Percentiles rank a stretch among this genome's conserved stretches.
Evolutionary conservation across 2,888 invertebrate species (phyloP).

Genomic region (Platypus cylindrus): DNA sequence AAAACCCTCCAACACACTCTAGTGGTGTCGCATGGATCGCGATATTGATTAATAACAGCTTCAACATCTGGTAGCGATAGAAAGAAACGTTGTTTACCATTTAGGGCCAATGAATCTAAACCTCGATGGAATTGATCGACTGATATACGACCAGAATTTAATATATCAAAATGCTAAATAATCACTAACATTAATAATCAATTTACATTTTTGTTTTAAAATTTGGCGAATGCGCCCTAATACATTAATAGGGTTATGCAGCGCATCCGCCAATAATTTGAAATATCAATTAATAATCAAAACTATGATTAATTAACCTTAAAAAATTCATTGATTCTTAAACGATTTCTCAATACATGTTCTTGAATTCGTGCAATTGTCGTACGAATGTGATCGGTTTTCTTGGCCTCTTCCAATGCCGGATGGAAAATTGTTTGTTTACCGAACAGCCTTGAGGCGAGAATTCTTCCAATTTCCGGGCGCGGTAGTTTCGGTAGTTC

Average conservation of each 20-base stretch:
- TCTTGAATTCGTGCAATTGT: slow-evolving; percentile 54
- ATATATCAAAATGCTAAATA: slow-evolving; percentile 53
- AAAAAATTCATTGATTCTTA: slow-evolving; percentile 57
- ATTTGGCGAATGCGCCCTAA: no score
- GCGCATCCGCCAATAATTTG: not conserved
- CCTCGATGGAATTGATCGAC: slow-evolving; percentile 59
- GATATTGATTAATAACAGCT: slow-evolving; percentile 51
- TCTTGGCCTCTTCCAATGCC: slow-evolving; percentile 38
- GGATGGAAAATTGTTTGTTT: slow-evolving; percentile 47
- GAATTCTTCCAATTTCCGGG: slow-evolving; percentile 48
- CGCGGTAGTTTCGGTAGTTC: slow-evolving; percentile 55
- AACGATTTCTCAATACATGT: slow-evolving; percentile 48
- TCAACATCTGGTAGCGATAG: slow-evolving; percentile 50
- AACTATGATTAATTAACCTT: slow-evolving; percentile 35
- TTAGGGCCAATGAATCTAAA: slow-evolving; percentile 52
- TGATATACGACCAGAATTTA: slow-evolving; percentile 55
- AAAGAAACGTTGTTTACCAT: slow-evolving; percentile 41
- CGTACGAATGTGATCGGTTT: slow-evolving; percentile 40
- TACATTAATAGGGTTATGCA: no score
- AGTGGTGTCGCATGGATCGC: slow-evolving; percentile 55
- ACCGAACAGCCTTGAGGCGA: slow-evolving; percentile 40
- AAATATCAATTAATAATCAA: not conserved
- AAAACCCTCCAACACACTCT: slow-evolving; percentile 65
- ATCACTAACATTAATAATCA: no score
- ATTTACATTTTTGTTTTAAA: no score